Percentiles rank a stretch among this genome's conserved stretches.
Conservation (phyloP, 2,797 vertebrate species). For the Anisognathus igniventris region DNA sequence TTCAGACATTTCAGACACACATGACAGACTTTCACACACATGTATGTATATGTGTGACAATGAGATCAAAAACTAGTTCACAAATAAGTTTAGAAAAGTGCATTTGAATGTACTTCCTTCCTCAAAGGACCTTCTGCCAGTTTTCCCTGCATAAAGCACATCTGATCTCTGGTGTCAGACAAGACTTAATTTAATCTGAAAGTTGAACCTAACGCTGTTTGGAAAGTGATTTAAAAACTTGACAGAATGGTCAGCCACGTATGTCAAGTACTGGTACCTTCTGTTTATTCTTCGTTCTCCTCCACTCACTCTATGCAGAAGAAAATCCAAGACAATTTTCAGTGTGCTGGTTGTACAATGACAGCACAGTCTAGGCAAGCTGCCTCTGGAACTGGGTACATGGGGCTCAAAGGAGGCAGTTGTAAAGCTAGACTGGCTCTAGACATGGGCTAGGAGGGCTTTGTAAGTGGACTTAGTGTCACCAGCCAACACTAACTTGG, state of each 20-base stretch:
- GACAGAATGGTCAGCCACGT: not conserved
- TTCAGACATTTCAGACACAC: not conserved
- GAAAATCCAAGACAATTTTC: not conserved
- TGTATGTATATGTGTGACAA: not conserved
- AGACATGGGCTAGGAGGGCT: not conserved
- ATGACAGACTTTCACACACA: not conserved
- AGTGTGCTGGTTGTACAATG: not conserved
- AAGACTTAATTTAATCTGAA: not conserved
- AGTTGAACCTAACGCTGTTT: not conserved
- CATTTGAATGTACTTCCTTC: not conserved
- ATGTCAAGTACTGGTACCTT: not conserved
- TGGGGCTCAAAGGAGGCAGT: not conserved
- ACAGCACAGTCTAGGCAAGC: not conserved
- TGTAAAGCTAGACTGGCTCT: not conserved
- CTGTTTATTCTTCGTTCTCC: not conserved
- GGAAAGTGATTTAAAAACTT: not conserved
- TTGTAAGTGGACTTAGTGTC: not conserved
- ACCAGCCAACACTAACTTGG: not conserved
- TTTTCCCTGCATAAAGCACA: not conserved
- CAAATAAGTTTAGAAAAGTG: not conserved
- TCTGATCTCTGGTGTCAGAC: not conserved
- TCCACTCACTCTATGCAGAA: not conserved
- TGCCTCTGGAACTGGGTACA: not conserved
- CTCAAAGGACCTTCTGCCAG: not conserved
- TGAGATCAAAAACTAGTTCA: not conserved